phyloP scores from a whole-genome alignment of 2,113 vertebrate species.

The Empidonax traillii region DNA sequence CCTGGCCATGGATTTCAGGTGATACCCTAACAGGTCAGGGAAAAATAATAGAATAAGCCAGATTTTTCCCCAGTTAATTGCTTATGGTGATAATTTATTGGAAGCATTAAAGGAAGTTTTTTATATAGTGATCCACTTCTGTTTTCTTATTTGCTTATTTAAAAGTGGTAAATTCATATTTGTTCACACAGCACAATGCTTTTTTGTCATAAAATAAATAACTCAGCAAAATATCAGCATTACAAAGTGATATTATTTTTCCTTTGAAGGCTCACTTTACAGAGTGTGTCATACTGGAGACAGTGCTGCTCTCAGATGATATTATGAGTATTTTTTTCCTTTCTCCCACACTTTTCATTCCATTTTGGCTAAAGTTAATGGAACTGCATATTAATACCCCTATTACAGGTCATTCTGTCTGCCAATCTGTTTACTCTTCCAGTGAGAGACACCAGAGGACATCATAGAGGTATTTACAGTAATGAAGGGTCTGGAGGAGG shows the following conservation, averaged over 20 bases:
- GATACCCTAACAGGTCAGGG: neutral
- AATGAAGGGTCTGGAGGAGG: neutral
- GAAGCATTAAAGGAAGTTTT: neutral
- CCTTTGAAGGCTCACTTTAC: constrained; percentile 61
- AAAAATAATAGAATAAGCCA: neutral
- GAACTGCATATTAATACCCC: neutral
- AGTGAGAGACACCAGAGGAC: neutral
- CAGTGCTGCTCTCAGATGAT: constrained; percentile 23
- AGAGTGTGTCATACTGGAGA: neutral
- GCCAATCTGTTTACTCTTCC: neutral
- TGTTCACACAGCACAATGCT: neutral
- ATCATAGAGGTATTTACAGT: neutral
- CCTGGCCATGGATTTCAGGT: neutral
- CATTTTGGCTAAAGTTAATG: constrained; percentile 8
- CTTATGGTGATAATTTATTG: neutral
- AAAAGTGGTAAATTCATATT: constrained; percentile 23
- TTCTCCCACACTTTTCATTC: neutral
- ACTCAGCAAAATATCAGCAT: constrained; percentile 55
- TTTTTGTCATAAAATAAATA: constrained; percentile 48
- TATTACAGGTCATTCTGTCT: neutral
- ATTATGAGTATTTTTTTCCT: neutral
- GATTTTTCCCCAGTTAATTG: neutral
- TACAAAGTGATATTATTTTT: constrained; percentile 38
- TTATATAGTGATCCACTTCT: neutral
- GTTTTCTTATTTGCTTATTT: constrained; percentile 32